These are phyloP conservation scores for Pocillopora meandrina DNA, from an alignment of 92 coral and sea anemone genomes.

Conservation along the genomic window DNA sequence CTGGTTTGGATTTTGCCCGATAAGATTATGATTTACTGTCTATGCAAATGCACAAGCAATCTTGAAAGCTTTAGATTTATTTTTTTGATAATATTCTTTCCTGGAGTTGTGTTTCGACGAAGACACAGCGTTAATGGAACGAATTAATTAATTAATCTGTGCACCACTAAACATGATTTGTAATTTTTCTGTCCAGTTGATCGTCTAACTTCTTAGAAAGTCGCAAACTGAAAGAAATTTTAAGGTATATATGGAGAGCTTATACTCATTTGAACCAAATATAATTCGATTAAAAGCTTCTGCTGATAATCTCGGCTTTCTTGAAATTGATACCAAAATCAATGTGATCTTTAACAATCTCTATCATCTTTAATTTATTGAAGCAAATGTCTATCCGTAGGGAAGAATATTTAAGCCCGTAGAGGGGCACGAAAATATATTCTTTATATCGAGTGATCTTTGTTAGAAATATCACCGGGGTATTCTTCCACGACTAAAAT, in stretches of 20 bases:
- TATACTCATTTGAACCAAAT: background rate
- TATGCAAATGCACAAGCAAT: background rate
- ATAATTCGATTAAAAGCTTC: background rate
- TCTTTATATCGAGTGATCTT: no score
- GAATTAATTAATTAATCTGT: no score
- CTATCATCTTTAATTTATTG: background rate
- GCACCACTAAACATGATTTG: background rate
- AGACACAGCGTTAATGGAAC: background rate
- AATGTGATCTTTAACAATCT: background rate
- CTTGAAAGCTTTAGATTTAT: background rate
- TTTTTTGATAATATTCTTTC: background rate
- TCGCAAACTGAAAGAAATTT: background rate
- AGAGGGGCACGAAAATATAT: no score
- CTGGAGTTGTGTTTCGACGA: background rate
- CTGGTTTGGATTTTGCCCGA: background rate
- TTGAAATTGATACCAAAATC: background rate
- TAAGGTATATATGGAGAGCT: background rate
- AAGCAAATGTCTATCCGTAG: no score
- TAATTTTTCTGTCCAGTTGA: background rate
- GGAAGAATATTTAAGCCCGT: no score
- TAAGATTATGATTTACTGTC: background rate
- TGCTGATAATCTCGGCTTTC: background rate
- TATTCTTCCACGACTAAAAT: no score
- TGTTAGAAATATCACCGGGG: no score
- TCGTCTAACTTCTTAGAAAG: background rate